phyloP scores from a whole-genome alignment of 2,888 invertebrate species.

The Ametastegia equiseti region DNA sequence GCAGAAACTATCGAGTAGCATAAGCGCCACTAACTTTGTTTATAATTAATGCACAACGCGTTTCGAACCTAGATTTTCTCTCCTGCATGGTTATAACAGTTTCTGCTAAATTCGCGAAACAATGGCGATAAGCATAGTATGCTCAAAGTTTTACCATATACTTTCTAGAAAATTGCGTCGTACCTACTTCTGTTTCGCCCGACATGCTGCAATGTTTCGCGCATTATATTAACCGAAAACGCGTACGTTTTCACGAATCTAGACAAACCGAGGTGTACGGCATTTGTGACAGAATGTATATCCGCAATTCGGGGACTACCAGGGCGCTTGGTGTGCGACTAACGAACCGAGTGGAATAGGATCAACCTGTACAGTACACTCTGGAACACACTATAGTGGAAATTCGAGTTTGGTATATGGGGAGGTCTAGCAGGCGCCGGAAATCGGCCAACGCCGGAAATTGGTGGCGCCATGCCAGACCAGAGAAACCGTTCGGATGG shows the following conservation, averaged over 20 bases:
- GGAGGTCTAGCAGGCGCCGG: conserved; percentile 30
- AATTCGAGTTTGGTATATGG: conserved; percentile 37
- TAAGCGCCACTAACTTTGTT: conserved; percentile 8
- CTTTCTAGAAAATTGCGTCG: background rate
- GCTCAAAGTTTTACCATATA: conserved; percentile 5
- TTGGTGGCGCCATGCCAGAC: conserved; percentile 41
- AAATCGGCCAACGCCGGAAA: conserved; percentile 42
- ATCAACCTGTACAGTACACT: conserved; percentile 37
- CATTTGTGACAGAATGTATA: background rate
- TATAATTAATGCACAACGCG: conserved; percentile 32
- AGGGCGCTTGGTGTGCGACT: conserved; percentile 30
- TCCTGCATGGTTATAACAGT: background rate
- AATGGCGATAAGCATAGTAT: conserved; percentile 25
- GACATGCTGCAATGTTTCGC: background rate
- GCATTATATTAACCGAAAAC: background rate
- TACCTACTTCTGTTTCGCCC: background rate
- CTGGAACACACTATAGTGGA: conserved; percentile 26
- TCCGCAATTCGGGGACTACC: conserved; percentile 1
- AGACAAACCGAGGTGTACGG: background rate
- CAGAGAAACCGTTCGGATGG: conserved; percentile 30
- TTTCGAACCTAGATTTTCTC: background rate
- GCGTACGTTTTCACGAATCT: background rate
- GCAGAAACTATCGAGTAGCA: conserved; percentile 2
- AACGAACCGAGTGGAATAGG: conserved; percentile 43
- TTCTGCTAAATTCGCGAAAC: conserved; percentile 1